Evolutionary conservation across 2,797 vertebrate species (phyloP).

Genomic region (Sitta carolinensis): DNA sequence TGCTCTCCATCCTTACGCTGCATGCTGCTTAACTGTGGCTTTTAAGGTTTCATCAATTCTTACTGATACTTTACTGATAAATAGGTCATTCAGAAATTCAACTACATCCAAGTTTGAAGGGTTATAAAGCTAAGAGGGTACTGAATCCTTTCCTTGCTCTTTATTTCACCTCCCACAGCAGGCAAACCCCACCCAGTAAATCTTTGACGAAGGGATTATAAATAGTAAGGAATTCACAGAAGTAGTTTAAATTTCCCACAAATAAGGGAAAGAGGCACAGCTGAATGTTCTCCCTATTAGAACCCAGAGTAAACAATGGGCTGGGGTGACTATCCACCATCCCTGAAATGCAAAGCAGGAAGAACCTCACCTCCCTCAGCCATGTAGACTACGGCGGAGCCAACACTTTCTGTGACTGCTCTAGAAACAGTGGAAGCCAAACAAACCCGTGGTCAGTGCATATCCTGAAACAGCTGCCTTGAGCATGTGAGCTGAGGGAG

Average conservation of each 20-base stretch:
- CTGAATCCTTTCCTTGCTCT: conserved; percentile 17
- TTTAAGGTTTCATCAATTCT: conserved; percentile 64
- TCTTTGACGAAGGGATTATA: conserved; percentile 26
- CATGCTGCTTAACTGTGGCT: conserved; percentile 59
- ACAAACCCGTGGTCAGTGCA: background rate
- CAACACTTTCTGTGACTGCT: background rate
- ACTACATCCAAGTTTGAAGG: conserved; percentile 41
- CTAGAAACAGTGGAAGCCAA: background rate
- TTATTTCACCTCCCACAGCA: background rate
- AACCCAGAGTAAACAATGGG: background rate
- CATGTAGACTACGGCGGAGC: background rate
- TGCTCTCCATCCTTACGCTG: conserved; percentile 37
- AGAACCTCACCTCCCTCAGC: background rate
- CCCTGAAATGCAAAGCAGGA: background rate
- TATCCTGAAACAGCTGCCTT: background rate
- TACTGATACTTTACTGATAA: conserved; percentile 21
- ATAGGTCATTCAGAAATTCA: conserved; percentile 35
- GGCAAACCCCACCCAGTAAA: conserved; percentile 11
- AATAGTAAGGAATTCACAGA: conserved; percentile 40
- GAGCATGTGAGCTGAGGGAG: background rate
- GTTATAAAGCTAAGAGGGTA: conserved; percentile 33
- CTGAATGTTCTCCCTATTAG: background rate
- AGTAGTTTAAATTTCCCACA: background rate
- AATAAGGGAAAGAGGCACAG: background rate
- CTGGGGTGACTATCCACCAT: background rate